Base-by-base conservation (phyloP, 2,888 invertebrate species). In the Auanema freiburgensis region DNA sequence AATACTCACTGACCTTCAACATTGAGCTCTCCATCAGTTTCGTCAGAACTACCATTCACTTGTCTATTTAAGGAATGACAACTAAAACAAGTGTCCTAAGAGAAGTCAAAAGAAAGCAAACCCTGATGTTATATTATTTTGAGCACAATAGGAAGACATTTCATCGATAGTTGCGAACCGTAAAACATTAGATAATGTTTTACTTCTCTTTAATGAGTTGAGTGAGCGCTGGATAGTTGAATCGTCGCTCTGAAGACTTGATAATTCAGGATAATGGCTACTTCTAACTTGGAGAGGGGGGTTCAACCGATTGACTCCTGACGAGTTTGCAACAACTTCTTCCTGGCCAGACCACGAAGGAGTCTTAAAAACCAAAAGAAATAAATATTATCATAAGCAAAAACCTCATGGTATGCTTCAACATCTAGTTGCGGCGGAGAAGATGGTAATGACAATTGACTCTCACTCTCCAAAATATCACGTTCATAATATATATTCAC, bases 401-500 rank as follows among this genome's bases (percentile, higher is more conserved):
- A 3, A 46, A 46, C 23, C 53, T 23, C 53, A 11, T 11, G 16
- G 8, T 53, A 53, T 10, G 25, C 53, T 24, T 53, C 53, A n/a
- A 53, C 11, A 14, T 18, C 24, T 18, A 53, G 53, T 2, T 23
- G 16, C 11, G 53, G 53, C 1, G 53, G 53, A 12, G 53, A 33
- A 18, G 53, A 25, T n/a, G 33, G 33, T 33, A 33, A 8, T 33
- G 33, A 33, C 8, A 33, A 33, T 5, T 3, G 33, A 8, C 24
- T 53, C 11, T 16, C 16, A 1, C 23, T 18, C 2, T 18, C 23
- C 25, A 53, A 6, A 16, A 53, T 25, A 24, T 53, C 53, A 1
- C 53, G 23, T 25, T 53, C 53, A 24, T 53, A 53, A 24, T 16
- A 24, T 8, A 53, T 53, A 24, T 53, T 53, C 21, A 53, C 53